Conservation (phyloP, 53 echinoderm and acorn worm species). For the Astropecten irregularis region DNA sequence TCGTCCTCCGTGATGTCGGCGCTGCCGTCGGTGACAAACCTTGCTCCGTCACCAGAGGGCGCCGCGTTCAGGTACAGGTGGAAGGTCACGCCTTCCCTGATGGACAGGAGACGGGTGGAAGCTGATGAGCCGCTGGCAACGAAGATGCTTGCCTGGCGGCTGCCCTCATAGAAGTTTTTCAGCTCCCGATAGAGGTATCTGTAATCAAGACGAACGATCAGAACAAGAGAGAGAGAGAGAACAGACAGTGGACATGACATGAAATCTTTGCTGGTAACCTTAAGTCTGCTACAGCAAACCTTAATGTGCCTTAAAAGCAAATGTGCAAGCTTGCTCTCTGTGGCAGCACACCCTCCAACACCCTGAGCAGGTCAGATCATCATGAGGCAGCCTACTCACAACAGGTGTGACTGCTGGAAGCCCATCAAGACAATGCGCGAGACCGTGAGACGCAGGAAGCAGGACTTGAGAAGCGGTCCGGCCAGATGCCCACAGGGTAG, state of each 20-base stretch:
- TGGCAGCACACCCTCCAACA: no score
- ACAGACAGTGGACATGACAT: neutral
- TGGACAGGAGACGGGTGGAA: constrained; percentile 36
- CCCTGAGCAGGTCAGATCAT: no score
- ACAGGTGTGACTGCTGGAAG: no score
- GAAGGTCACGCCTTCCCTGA: constrained; percentile 72
- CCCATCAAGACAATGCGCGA: no score
- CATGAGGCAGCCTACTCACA: no score
- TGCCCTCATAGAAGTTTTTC: constrained; percentile 73
- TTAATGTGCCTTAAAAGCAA: no score
- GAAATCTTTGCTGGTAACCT: neutral
- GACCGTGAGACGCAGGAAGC: no score
- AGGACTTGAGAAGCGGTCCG: no score
- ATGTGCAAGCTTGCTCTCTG: no score
- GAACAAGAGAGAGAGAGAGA: no score
- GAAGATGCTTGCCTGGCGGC: constrained; percentile 59
- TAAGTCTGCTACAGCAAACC: neutral
- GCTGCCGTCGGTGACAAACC: constrained; percentile 44
- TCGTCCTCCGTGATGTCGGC: constrained; percentile 67
- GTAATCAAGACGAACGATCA: neutral
- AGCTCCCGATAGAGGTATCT: constrained; percentile 83
- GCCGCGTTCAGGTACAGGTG: constrained; percentile 93
- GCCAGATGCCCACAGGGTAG: no score
- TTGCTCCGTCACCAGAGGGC: constrained; percentile 83
- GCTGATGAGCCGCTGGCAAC: constrained; percentile 15